A percentile compares a stretch with the other conserved stretches of the same genome.
These are phyloP conservation scores for Cyclophora albipunctata DNA, from an alignment of 2,888 invertebrate genomes.

Conservation along the genomic window DNA sequence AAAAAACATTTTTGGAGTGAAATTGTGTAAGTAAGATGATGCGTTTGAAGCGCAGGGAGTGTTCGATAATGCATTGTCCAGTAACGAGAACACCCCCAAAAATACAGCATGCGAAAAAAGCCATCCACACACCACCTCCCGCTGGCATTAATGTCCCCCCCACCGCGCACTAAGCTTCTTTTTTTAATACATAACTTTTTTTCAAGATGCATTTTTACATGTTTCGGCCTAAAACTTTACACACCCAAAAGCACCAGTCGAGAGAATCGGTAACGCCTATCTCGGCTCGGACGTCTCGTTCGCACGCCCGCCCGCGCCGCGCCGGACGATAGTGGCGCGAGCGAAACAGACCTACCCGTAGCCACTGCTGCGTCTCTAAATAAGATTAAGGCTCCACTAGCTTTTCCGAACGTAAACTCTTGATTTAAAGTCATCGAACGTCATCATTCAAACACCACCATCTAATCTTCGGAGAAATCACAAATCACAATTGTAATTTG, in stretches of 20 bases:
- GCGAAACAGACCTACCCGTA: constrained; percentile 51
- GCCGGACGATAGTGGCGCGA: constrained; percentile 69
- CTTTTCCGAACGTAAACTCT: constrained; percentile 58
- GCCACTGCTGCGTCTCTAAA: constrained; percentile 62
- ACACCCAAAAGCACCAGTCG: constrained; percentile 64
- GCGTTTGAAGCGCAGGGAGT: constrained; percentile 48
- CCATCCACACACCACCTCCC: constrained; percentile 66
- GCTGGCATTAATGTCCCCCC: constrained; percentile 66
- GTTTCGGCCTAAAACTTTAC: constrained; percentile 76
- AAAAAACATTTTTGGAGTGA: constrained; percentile 25
- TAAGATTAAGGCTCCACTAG: constrained; percentile 70
- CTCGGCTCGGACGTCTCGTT: constrained; percentile 55
- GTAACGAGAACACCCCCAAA: constrained; percentile 68
- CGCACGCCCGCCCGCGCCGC: constrained; percentile 33
- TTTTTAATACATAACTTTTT: constrained; percentile 77
- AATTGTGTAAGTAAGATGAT: constrained; percentile 63
- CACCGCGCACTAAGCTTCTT: constrained; percentile 73
- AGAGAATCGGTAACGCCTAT: constrained; percentile 65
- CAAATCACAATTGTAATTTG: constrained; percentile 17
- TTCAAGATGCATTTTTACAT: constrained; percentile 77
- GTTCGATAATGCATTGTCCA: constrained; percentile 72
- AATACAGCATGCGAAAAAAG: constrained; percentile 73
- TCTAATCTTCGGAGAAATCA: constrained; percentile 15
- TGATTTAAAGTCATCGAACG: constrained; percentile 46
- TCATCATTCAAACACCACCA: constrained; percentile 29